Evolutionary conservation across 2,797 vertebrate genomes (phyloP).

Genomic region (Yasuhikotakia modesta): DNA sequence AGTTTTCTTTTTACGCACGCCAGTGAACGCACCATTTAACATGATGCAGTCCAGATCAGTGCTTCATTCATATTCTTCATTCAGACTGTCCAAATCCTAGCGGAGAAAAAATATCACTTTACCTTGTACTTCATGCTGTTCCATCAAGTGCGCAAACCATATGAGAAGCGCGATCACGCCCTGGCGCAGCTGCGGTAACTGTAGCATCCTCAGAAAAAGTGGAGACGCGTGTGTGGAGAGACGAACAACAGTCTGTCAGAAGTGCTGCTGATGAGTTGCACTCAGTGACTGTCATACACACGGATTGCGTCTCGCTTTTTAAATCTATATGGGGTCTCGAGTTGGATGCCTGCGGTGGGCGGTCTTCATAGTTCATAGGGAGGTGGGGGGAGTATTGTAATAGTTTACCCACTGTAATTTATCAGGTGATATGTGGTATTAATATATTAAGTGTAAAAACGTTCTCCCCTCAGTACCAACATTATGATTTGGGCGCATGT

Average conservation of each 20-base stretch:
- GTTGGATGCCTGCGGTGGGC: conserved; percentile 82
- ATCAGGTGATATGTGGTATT: conserved; percentile 83
- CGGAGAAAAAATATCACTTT: conserved; percentile 62
- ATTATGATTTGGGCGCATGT: not conserved
- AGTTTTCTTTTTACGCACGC: conserved; percentile 7
- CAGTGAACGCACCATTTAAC: conserved; percentile 3
- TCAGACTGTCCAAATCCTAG: not conserved
- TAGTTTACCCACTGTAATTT: conserved; percentile 78
- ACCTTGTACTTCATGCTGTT: conserved; percentile 84
- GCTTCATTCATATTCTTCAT: not conserved
- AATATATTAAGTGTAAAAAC: conserved; percentile 52
- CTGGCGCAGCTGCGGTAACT: conserved; percentile 74
- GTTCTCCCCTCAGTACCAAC: conserved; percentile 15
- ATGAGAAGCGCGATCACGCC: conserved; percentile 81
- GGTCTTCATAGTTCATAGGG: conserved; percentile 80
- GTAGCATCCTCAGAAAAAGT: conserved; percentile 80
- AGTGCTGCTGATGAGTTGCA: conserved; percentile 77
- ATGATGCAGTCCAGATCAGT: not conserved
- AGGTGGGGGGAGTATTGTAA: conserved; percentile 75
- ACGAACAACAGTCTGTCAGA: conserved; percentile 59
- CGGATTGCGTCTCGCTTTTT: conserved; percentile 86
- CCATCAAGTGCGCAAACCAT: conserved; percentile 82
- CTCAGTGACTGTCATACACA: conserved; percentile 85
- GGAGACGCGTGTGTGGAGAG: conserved; percentile 61
- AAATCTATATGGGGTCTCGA: conserved; percentile 86